Evolutionary conservation across 2,113 vertebrate genomes (phyloP).

Genomic region (Hydrochoerus hydrochaeris): DNA sequence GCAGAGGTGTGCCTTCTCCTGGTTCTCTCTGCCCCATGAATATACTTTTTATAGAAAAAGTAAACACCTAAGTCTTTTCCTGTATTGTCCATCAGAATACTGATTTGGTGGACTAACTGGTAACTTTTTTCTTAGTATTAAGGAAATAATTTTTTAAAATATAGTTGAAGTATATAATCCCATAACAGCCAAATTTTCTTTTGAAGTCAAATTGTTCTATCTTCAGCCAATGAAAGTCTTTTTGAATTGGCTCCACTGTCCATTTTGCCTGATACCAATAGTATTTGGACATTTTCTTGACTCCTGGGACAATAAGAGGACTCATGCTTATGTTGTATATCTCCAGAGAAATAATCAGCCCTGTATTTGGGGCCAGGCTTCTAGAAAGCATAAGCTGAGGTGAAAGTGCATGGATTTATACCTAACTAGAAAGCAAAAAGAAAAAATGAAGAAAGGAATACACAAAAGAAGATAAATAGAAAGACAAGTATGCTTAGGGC

Average conservation of each 20-base stretch:
- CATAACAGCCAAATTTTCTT: neutral
- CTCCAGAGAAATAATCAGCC: neutral
- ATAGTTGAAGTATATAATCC: neutral
- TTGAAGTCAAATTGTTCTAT: neutral
- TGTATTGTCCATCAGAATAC: neutral
- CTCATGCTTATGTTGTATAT: neutral
- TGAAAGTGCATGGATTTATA: neutral
- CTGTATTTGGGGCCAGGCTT: neutral
- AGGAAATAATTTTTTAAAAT: slow-evolving; percentile 22
- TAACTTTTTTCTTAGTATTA: neutral
- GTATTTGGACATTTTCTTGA: neutral
- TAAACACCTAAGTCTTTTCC: neutral
- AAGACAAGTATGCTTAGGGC: neutral
- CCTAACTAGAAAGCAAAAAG: neutral
- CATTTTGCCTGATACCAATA: neutral
- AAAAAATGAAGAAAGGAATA: neutral
- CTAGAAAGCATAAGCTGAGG: neutral
- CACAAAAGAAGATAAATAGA: no score
- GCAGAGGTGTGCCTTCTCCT: no score
- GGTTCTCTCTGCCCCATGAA: neutral
- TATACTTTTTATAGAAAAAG: neutral
- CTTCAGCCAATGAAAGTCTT: neutral
- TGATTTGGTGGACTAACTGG: neutral
- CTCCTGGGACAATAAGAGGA: neutral
- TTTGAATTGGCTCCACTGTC: neutral